Evolutionary conservation across 2,888 invertebrate species (phyloP).

Genomic region (Leptura quadrifasciata): DNA sequence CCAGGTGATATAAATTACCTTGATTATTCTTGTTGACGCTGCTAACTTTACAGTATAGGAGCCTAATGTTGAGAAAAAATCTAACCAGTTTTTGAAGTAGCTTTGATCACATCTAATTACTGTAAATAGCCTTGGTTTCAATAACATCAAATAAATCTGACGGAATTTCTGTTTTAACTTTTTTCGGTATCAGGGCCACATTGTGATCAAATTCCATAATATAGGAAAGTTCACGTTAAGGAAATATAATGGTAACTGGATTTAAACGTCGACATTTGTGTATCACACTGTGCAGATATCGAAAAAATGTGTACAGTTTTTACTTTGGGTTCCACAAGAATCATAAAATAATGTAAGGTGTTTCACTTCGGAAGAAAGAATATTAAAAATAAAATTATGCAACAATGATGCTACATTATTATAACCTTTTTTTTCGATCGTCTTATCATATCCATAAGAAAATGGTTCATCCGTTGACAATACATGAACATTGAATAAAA

Average conservation of each 20-base stretch:
- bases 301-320: slow-evolving; percentile 22
- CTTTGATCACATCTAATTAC: too few relatives aligned
- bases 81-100: too few relatives aligned
- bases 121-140: too few relatives aligned
- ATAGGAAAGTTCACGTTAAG: not conserved
- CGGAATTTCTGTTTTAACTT: too few relatives aligned
- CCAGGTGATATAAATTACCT: too few relatives aligned
- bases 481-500: not conserved
- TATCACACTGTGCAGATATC: slow-evolving; percentile 24
- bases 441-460: too few relatives aligned
- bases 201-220: not conserved
- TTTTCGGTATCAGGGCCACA: too few relatives aligned
- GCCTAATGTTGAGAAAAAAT: too few relatives aligned
- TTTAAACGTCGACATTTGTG: too few relatives aligned
- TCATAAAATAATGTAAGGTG: slow-evolving; percentile 26
- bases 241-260: not conserved
- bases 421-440: not conserved
- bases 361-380: slow-evolving; percentile 14
- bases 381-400: slow-evolving; percentile 19
- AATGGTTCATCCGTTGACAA: not conserved
- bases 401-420: slow-evolving; percentile 22
- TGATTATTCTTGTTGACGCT: too few relatives aligned
- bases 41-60: too few relatives aligned
- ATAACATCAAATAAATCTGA: too few relatives aligned
- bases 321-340: slow-evolving; percentile 13